Percentiles rank a stretch among this genome's conserved stretches.
These are phyloP conservation scores for Pyrocoelia pectoralis DNA, from an alignment of 2,888 invertebrate genomes.

Conservation along the genomic window DNA sequence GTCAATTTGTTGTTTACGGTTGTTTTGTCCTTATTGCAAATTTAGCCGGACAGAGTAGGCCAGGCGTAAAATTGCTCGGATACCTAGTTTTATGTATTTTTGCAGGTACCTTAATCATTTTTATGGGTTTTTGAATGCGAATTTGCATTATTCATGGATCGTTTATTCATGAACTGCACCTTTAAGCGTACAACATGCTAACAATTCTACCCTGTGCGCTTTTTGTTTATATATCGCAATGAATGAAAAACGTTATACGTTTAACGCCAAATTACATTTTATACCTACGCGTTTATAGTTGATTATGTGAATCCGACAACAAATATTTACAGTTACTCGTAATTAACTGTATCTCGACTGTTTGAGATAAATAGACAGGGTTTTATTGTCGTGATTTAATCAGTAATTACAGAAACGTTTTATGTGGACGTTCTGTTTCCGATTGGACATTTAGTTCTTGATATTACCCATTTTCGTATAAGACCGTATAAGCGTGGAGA, in stretches of 20 bases:
- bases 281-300: not conserved
- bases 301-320: not conserved
- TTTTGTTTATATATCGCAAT: constrained; percentile 32
- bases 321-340: constrained; percentile 30
- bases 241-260: too few species aligned
- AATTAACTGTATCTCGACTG: constrained; percentile 20
- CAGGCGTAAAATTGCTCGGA: constrained; percentile 48
- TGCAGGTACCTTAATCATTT: constrained; percentile 44
- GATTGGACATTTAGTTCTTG: constrained; percentile 13
- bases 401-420: constrained; percentile 6
- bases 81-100: constrained; percentile 39
- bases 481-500: not conserved
- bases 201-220: constrained; percentile 36
- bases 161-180: constrained; percentile 50
- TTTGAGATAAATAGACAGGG: constrained; percentile 5
- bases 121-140: constrained; percentile 42
- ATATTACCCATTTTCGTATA: not conserved
- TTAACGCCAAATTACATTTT: constrained; percentile 2
- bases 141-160: constrained; percentile 46
- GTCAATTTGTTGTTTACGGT: constrained; percentile 30
- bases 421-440: constrained; percentile 9
- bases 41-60: constrained; percentile 46
- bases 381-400: constrained; percentile 18
- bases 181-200: constrained; percentile 52
- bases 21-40: constrained; percentile 30